Evolutionary conservation across 2,888 invertebrate genomes (phyloP), one percentile per base, ranked within the genome.

Genomic region (Cephonodes hylas): DNA sequence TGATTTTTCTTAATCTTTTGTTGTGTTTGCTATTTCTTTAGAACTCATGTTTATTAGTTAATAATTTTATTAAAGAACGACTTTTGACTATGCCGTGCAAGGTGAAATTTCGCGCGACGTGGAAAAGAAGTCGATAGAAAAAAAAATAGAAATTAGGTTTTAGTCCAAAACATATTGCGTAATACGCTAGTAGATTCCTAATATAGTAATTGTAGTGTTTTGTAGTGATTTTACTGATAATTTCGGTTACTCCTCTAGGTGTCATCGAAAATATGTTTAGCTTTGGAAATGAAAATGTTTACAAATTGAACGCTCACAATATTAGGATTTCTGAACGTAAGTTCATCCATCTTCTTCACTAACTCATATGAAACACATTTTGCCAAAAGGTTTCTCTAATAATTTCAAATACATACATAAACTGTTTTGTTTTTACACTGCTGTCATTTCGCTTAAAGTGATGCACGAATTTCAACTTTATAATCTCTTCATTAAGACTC

Each of bases 311-410:
- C 67, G 77, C 77, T 23, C 80, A 85, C 64, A 91, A 91, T 66
- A 88, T 89, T 65, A 78, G 75, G 71, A 79, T 89, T 67, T 72
- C 74, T 22, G 77, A 84, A 67, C 77, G 88, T 89, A 80, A 84
- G 88, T 82, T n/a, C 56, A 58, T 42, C 45, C 38, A 42, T 0
- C 58, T 57, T 63, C 15, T 18, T 18, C 15, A 48, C 15, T 44
- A 44, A 44, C 20, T 44, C 18, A 18, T 53, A n/a, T 8, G 15
- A 48, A 48, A 25, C 13, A 25, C 48, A 48, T 48, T 48, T 5
- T n/a, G n/a, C 13, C 22, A 5, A n/a, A 25, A 48, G 15, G n/a
- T 20, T n/a, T 46, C 10, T 10, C 22, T 20, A 10, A 44, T 15
- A 42, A n/a, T 20, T 6, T 18, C 18, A 18, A 2, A 46, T 13